Evolutionary conservation across 2,888 invertebrate species (phyloP), one percentile per base, ranked within the genome.

Genomic region (Podabrus alpinus): DNA sequence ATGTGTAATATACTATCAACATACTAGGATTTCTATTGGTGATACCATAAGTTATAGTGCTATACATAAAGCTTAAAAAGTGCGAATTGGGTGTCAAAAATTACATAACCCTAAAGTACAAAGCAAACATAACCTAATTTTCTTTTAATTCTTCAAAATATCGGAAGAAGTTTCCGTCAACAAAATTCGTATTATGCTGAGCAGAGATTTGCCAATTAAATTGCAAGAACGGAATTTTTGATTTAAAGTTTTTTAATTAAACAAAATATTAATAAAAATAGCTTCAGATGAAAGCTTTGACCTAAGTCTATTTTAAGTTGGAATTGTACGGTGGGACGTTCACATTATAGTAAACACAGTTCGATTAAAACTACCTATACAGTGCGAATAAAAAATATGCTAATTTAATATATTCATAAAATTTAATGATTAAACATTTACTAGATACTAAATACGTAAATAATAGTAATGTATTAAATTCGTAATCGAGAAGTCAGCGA

Each of bases 391-490:
- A 64, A 64, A 21, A 64, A 19, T 64, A 64, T 64, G 62, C 62
- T 19, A 64, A 64, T 64, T 64, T 15, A 64, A 64, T 19, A 64
- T 19, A 66, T 24, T 25, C 19, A 71, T 61, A 21, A 66, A 72
- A 72, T 62, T 61, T 62, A 62, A 72, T 29, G 72, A 72, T 72
- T 68, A 68, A 72, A 61, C 67, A 68, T 72, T 29, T 68, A 59
- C 25, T 68, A 68, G 62, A 66, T 60, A 60, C 17, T 71, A 72
- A 72, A 72, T 61, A 68, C 62, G 72, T 72, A 72, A 61, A 72
- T 72, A 72, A 72, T 72, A 72, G 68, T 72, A 71, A 64, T 21
- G 62, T 64, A 19, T 64, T 19, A 17, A n/a, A 64, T 64, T n/a
- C 19, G 62, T 64, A 64, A 64, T 64, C 19, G 62, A 64, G 62